A percentile compares a stretch with the other conserved stretches of the same genome.
Evolutionary conservation across 1,140 invertebrate genomes (phyloP).

Genomic region (Zophobas morio): DNA sequence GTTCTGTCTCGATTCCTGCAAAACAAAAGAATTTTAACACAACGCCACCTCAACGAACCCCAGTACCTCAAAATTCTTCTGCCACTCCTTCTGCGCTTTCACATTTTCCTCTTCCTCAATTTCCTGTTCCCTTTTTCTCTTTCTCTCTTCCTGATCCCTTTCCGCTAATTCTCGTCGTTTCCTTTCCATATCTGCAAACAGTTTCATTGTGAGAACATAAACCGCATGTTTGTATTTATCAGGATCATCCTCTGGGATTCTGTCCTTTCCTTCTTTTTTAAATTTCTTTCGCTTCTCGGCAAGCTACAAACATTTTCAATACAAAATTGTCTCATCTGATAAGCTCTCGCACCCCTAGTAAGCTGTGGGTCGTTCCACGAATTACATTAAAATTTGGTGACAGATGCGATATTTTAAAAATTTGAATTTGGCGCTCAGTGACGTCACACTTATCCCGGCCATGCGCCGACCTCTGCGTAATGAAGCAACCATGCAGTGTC

Average conservation of each 20-base stretch:
- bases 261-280: conserved; percentile 91
- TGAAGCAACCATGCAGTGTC: too few species aligned
- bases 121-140: conserved; percentile 95
- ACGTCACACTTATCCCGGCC: too few species aligned
- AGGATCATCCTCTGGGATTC: conserved; percentile 95
- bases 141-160: conserved; percentile 94
- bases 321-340: conserved; percentile 27
- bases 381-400: too few species aligned
- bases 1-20: conserved; percentile 92
- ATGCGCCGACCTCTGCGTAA: too few species aligned
- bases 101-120: conserved; percentile 92
- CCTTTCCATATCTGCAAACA: conserved; percentile 97
- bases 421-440: too few species aligned
- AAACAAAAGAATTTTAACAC: conserved; percentile 54
- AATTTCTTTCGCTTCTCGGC: conserved; percentile 95
- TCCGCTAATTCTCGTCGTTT: conserved; percentile 88
- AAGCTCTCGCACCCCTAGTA: background rate
- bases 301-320: conserved; percentile 75
- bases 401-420: too few species aligned
- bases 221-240: conserved; percentile 94
- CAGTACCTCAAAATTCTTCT: conserved; percentile 95
- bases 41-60: background rate
- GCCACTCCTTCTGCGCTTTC: conserved; percentile 94
- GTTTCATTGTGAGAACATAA: conserved; percentile 98
- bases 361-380: background rate